phyloP scores from a whole-genome alignment of 1,140 invertebrate genomes.

The Ridgeia piscesae region DNA sequence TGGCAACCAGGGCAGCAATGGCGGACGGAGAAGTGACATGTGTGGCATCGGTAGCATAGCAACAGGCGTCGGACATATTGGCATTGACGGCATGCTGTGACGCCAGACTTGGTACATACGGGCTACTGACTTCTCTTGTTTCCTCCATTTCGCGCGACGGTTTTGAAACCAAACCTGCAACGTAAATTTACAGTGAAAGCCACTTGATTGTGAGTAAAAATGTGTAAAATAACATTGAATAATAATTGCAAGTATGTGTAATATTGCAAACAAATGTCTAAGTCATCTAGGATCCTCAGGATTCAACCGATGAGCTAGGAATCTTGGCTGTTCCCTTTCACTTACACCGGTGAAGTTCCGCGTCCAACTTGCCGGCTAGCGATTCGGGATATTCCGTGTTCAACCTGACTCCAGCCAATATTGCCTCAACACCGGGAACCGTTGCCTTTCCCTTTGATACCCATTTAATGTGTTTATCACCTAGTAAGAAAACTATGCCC shows the following conservation, averaged over 20 bases:
- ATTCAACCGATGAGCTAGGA: too few relatives aligned
- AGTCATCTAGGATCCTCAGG: too few relatives aligned
- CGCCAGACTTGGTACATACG: constrained; percentile 2
- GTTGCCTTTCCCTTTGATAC: too few relatives aligned
- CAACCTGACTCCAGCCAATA: background rate
- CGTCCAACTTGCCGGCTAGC: background rate
- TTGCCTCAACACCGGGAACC: too few relatives aligned
- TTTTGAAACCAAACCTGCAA: constrained; percentile 98
- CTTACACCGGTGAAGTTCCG: background rate
- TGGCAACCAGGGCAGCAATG: background rate
- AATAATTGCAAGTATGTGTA: background rate
- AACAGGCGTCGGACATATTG: background rate
- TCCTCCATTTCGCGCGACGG: constrained; percentile 95
- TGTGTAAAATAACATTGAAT: background rate
- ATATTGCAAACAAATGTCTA: too few relatives aligned
- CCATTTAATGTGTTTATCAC: too few relatives aligned
- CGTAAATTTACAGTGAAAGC: background rate
- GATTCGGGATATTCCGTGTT: background rate
- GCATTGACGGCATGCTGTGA: background rate
- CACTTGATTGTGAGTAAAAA: background rate
- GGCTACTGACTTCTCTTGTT: constrained; percentile 87
- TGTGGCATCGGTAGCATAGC: constrained; percentile 4
- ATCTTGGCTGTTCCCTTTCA: too few relatives aligned
- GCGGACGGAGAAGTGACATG: background rate
- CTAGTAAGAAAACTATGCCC: too few relatives aligned